phyloP scores from a whole-genome alignment of 2,113 vertebrate species.

The Grallaria varia region DNA sequence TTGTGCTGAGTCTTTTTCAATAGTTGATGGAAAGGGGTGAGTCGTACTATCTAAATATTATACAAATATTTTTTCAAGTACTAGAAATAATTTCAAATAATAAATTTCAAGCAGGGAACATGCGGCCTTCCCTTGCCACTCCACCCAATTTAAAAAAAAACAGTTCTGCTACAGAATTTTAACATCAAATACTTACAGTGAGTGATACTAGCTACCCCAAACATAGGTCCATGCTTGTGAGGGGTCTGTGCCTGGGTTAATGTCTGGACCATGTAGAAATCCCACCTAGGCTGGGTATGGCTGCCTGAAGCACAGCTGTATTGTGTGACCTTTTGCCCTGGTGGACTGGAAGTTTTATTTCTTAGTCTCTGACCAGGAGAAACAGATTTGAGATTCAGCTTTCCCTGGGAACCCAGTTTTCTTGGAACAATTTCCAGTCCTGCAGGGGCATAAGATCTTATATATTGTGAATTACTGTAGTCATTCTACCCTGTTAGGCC shows the following conservation, averaged over 20 bases:
- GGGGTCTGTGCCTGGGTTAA: background rate
- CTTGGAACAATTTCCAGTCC: background rate
- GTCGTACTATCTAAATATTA: background rate
- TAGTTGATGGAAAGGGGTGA: background rate
- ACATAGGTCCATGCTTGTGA: background rate
- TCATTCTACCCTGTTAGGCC: background rate
- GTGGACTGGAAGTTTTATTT: background rate
- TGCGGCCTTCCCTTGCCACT: accelerated
- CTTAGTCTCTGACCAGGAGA: background rate
- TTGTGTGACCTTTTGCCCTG: background rate
- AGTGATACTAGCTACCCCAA: background rate
- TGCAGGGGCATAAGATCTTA: background rate
- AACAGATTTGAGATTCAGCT: background rate
- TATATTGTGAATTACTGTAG: background rate
- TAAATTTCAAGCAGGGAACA: background rate
- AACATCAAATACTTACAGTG: background rate
- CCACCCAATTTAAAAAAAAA: background rate
- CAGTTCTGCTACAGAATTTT: background rate
- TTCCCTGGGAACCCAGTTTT: background rate
- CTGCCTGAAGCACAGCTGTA: background rate
- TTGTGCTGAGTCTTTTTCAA: background rate
- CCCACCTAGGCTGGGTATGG: background rate
- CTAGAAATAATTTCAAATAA: background rate
- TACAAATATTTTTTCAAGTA: background rate
- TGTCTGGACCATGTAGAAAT: background rate